A percentile compares a stretch with the other conserved stretches of the same genome.
Evolutionary conservation across 2,113 vertebrate genomes (phyloP).

Genomic region (Pelecanoides urinatrix): DNA sequence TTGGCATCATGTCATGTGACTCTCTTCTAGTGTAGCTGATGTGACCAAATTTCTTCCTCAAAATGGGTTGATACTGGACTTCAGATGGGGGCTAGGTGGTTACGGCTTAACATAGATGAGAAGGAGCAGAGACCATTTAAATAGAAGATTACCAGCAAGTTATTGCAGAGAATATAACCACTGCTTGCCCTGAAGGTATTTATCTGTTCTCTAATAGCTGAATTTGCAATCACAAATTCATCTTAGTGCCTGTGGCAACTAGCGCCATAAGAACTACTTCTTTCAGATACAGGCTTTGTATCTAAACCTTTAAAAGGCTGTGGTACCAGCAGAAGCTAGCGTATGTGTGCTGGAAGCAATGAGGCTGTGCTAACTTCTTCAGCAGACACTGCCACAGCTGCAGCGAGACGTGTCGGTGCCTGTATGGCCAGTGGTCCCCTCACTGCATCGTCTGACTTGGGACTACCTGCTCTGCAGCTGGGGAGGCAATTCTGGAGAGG

Average conservation of each 20-base stretch:
- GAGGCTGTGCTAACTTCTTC: neutral
- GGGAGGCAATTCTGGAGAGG: neutral
- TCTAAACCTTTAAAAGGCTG: neutral
- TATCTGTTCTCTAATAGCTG: neutral
- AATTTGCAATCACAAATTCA: neutral
- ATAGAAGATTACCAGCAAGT: neutral
- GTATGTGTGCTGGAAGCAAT: neutral
- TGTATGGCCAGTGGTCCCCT: accelerated
- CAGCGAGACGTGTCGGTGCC: accelerated
- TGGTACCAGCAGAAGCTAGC: accelerated
- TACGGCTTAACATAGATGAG: neutral
- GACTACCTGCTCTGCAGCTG: neutral
- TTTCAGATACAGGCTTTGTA: neutral
- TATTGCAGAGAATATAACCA: neutral
- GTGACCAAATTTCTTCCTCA: neutral
- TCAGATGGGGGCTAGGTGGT: neutral
- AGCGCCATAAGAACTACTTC: neutral
- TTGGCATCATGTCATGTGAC: neutral
- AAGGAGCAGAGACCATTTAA: neutral
- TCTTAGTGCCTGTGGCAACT: neutral
- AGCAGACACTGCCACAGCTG: neutral
- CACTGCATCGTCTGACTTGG: neutral
- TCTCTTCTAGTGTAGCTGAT: neutral
- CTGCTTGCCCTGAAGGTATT: neutral
- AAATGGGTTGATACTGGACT: neutral